Conservation (phyloP, 2,888 invertebrate genomes). For the Cyrtodaria siliqua region DNA sequence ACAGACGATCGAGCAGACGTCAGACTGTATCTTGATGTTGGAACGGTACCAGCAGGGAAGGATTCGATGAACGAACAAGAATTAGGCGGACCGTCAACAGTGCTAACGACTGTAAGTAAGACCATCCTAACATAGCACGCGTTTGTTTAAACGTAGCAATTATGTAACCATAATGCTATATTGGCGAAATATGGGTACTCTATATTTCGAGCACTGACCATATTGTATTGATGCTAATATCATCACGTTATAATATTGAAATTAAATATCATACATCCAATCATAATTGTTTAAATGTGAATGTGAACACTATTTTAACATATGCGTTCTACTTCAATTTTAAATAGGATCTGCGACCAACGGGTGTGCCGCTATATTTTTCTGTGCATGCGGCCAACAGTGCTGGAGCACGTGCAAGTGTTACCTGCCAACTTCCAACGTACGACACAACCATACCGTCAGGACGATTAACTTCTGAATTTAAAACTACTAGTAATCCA, state of each 20-base stretch:
- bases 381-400: conserved; percentile 72
- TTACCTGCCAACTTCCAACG: conserved; percentile 67
- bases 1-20: conserved; percentile 66
- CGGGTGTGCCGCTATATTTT: conserved; percentile 70
- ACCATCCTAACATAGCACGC: no score
- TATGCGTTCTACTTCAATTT: no score
- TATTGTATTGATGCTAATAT: no score
- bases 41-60: conserved; percentile 56
- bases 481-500: conserved; percentile 70
- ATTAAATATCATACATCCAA: no score
- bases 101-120: conserved; percentile 56
- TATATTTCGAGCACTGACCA: no score
- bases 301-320: no score
- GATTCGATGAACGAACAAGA: conserved; percentile 42
- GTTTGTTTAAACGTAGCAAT: no score
- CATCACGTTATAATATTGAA: no score
- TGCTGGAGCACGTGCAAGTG: conserved; percentile 60
- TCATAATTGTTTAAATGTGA: no score
- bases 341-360: conserved; percentile 1
- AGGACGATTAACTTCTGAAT: conserved; percentile 67
- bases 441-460: conserved; percentile 73
- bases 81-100: conserved; percentile 65
- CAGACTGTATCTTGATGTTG: conserved; percentile 56
- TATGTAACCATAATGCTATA: no score
- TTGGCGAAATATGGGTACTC: no score